phyloP scores from a whole-genome alignment of 2,888 invertebrate genomes.

The Heliconius ismenius region DNA sequence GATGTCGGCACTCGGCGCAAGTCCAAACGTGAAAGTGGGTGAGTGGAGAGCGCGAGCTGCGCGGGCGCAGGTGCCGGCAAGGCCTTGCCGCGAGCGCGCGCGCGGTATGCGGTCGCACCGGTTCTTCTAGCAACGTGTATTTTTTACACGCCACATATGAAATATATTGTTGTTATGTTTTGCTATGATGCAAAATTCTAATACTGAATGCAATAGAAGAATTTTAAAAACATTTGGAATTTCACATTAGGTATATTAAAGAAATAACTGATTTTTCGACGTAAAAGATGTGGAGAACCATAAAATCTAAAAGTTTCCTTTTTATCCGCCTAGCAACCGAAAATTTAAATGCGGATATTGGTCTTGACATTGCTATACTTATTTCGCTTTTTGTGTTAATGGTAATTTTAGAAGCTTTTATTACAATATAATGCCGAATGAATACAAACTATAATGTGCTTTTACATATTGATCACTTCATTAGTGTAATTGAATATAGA shows the following conservation, averaged over 20 bases:
- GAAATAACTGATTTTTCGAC: not conserved
- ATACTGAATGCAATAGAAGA: not conserved
- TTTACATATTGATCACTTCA: not conserved
- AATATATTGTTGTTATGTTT: conserved; percentile 79
- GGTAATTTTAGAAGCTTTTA: not conserved
- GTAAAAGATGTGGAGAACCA: not conserved
- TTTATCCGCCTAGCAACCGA: conserved; percentile 39
- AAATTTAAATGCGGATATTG: conserved; percentile 36
- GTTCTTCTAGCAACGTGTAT: conserved; percentile 79
- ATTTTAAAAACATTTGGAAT: not conserved
- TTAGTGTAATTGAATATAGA: not conserved
- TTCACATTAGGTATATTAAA: not conserved
- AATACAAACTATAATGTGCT: not conserved
- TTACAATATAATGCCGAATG: not conserved
- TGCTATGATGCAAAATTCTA: conserved; percentile 74
- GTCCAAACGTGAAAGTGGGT: conserved; percentile 64
- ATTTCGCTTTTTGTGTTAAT: conserved; percentile 20
- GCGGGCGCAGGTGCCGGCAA: conserved; percentile 61
- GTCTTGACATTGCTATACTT: conserved; percentile 32
- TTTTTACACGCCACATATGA: conserved; percentile 79
- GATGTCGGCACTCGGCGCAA: conserved; percentile 48
- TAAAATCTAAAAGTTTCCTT: conserved; percentile 18
- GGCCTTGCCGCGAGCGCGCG: conserved; percentile 77
- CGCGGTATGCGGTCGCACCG: conserved; percentile 80
- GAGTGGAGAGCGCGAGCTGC: conserved; percentile 53